A percentile compares a stretch with the other conserved stretches of the same genome.
These are phyloP conservation scores for Fragum sueziense DNA, from an alignment of 2,888 invertebrate genomes.

Conservation along the genomic window DNA sequence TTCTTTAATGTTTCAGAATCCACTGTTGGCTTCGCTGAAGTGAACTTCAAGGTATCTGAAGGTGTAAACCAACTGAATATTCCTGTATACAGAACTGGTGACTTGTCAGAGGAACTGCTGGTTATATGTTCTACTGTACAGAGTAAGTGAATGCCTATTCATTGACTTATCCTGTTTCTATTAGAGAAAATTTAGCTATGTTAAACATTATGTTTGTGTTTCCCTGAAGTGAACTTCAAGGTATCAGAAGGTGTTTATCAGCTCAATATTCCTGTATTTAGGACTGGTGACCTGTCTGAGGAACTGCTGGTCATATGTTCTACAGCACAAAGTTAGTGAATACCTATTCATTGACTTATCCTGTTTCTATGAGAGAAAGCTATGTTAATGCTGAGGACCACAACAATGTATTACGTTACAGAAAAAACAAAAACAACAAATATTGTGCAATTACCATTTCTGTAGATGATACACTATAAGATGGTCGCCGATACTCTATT, in stretches of 20 bases:
- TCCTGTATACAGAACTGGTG: conserved; percentile 78
- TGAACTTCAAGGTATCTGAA: conserved; percentile 75
- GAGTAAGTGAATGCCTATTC: conserved; percentile 68
- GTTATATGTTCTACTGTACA: conserved; percentile 79
- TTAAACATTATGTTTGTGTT: no score
- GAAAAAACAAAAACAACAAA: conserved; percentile 71
- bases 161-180: neutral
- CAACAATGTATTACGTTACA: conserved; percentile 77
- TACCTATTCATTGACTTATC: neutral
- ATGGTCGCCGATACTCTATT: no score
- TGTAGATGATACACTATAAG: conserved; percentile 82
- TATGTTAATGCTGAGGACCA: conserved; percentile 75
- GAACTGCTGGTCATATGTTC: conserved; percentile 80
- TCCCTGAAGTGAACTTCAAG: conserved; percentile 70
- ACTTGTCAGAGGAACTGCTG: conserved; percentile 78
- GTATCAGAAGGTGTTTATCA: conserved; percentile 78
- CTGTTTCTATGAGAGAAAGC: no score
- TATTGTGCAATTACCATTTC: conserved; percentile 78
- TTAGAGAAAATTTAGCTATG: no score
- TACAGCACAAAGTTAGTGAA: conserved; percentile 76
- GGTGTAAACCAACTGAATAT: conserved; percentile 75
- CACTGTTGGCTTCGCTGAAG: conserved; percentile 73
- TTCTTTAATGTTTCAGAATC: conserved; percentile 79
- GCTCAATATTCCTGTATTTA: conserved; percentile 74
- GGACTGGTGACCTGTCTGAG: conserved; percentile 79